A percentile compares a stretch with the other conserved stretches of the same genome.
Conservation (phyloP, 2,888 invertebrate genomes). For the Lepas anatifera region DNA sequence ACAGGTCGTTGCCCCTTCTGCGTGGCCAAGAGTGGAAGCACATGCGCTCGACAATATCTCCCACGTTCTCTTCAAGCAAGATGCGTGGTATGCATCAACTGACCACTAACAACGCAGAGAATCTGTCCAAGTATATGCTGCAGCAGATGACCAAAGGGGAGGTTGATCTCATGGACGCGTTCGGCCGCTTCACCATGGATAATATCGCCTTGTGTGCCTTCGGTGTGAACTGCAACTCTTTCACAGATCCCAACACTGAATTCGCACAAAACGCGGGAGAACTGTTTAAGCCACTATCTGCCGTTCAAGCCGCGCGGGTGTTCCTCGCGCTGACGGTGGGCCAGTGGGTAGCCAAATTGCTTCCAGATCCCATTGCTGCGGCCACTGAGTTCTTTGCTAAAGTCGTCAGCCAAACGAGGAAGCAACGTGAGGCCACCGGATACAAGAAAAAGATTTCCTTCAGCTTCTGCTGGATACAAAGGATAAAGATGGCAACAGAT, state of each 20-base stretch:
- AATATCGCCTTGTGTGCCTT: slow-evolving; percentile 9
- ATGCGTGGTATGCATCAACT: background rate
- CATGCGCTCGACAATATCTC: background rate
- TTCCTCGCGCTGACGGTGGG: background rate
- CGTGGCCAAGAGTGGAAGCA: background rate
- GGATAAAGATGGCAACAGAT: slow-evolving; percentile 29
- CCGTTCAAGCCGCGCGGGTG: no score
- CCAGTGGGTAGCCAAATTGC: background rate
- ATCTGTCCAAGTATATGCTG: background rate
- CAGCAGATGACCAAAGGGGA: background rate
- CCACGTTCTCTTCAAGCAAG: background rate
- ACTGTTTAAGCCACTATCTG: background rate
- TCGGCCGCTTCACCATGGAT: slow-evolving; percentile 3
- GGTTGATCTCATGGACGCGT: background rate
- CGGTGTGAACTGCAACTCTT: background rate
- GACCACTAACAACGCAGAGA: background rate
- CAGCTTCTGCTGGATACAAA: slow-evolving; percentile 3
- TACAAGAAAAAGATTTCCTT: background rate
- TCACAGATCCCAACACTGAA: background rate
- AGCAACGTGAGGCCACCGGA: background rate
- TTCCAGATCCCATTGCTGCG: background rate
- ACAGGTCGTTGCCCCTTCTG: background rate
- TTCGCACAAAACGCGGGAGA: background rate
- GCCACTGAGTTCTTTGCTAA: background rate
- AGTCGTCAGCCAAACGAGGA: background rate